These are phyloP conservation scores for Troides helena DNA, from an alignment of 2,888 invertebrate genomes.

Conservation along the genomic window DNA sequence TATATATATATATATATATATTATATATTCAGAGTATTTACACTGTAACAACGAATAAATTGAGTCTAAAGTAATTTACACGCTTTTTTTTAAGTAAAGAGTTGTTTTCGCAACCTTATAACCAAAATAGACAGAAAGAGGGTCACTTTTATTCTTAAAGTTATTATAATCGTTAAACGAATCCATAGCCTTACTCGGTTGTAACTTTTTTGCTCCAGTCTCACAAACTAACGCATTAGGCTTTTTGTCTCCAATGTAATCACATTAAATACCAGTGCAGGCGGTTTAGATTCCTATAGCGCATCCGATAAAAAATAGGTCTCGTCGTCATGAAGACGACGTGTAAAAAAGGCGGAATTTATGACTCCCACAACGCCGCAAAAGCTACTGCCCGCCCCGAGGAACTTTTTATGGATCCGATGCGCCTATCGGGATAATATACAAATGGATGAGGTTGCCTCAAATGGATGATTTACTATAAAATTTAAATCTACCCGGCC, in stretches of 20 bases:
- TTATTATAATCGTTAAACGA: background rate
- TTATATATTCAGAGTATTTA: no score
- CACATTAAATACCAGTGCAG: constrained; percentile 20
- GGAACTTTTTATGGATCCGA: constrained; percentile 14
- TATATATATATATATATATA: no score
- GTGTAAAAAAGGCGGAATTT: constrained; percentile 21
- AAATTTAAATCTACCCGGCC: constrained; percentile 12
- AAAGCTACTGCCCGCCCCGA: constrained; percentile 9
- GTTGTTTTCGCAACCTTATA: no score
- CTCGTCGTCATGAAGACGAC: constrained; percentile 6
- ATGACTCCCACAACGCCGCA: constrained; percentile 15
- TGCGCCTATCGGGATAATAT: constrained; percentile 16
- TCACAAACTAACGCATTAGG: background rate
- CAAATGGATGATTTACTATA: constrained; percentile 9
- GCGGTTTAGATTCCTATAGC: constrained; percentile 13
- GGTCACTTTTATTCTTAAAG: background rate
- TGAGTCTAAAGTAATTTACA: no score
- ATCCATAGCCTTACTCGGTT: background rate
- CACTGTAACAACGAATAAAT: no score
- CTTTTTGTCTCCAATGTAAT: constrained; percentile 9
- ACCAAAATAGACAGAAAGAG: no score
- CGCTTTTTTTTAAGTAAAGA: no score
- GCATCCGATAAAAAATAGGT: constrained; percentile 15
- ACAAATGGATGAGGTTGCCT: constrained; percentile 11
- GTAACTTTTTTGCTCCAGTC: background rate